phyloP scores from a whole-genome alignment of 2,888 invertebrate genomes.

The Protonemura montana region DNA sequence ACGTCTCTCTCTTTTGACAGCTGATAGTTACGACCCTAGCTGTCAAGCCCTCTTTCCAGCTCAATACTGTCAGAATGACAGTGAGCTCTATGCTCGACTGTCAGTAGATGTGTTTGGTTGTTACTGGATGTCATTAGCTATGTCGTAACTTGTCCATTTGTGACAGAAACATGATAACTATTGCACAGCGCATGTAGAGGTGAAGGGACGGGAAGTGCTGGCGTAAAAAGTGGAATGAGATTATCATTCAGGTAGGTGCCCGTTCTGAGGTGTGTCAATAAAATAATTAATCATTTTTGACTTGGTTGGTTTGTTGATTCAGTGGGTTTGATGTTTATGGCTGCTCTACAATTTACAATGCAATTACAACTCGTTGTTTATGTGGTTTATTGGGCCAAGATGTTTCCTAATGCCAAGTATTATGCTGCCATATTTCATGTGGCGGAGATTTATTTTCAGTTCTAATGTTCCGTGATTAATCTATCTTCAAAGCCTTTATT shows the following conservation, averaged over 20 bases:
- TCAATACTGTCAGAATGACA: slow-evolving; percentile 41
- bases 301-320: slow-evolving; percentile 27
- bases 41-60: slow-evolving; percentile 44
- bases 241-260: slow-evolving; percentile 36
- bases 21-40: slow-evolving; percentile 45
- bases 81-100: slow-evolving; percentile 22
- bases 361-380: not conserved
- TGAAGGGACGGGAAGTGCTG: slow-evolving; percentile 20
- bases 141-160: slow-evolving; percentile 56
- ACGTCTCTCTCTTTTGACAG: slow-evolving; percentile 48
- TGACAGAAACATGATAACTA: slow-evolving; percentile 54
- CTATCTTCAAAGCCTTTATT: not conserved
- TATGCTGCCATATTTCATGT: not conserved
- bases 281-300: slow-evolving; percentile 36
- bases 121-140: slow-evolving; percentile 46
- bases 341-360: slow-evolving; percentile 1
- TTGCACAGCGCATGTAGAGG: slow-evolving; percentile 19
- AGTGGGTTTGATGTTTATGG: not conserved
- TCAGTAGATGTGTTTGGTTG: slow-evolving; percentile 41
- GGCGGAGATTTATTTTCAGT: not conserved
- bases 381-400: not conserved
- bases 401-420: slow-evolving; percentile 8
- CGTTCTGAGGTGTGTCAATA: slow-evolving; percentile 27
- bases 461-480: not conserved
- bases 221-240: not conserved